Evolutionary conservation across 2,888 invertebrate species (phyloP), one percentile per base, ranked within the genome.

Genomic region (Pterostichus niger): DNA sequence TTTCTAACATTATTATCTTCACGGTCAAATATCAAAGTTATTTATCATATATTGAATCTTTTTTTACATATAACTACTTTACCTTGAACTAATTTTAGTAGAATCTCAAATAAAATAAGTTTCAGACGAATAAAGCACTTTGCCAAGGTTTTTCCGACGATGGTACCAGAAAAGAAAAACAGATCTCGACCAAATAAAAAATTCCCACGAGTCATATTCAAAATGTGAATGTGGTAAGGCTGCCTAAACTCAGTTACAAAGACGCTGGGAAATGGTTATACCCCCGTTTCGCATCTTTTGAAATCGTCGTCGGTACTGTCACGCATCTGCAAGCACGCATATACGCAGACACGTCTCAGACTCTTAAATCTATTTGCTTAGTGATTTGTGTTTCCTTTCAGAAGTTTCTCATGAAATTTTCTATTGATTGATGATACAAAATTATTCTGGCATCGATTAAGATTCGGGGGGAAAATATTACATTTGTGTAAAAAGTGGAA

Each of bases 251-350:
- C 59, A 13, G 54, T 33, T 33, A 11, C n/a, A 31, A 33, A 64
- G 31, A 31, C 49, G 33, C 6, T 31, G 31, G 11, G 11, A 59
- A 9, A 64, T 64, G 64, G 11, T 59, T 24, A 59, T 59, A 7
- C 31, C 35, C 31, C 31, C 59, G 59, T 59, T 11, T 13, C 6
- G 35, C 0, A 5, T 49, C 49, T 49, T 49, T 49, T 49, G 64
- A 64, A 40, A 64, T 33, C 31, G 35, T 64, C 64, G 35, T 35
- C n/a, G 64, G 59, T 64, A 64, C 35, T 64, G 35, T 64, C 64
- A 64, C 64, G 33, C 35, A 24, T 59, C 59, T 59, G 9, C 59
- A 24, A 24, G 3, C 24, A 24, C 3, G 24, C 24, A 24, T 24
- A 35, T 35, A 64, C 59, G 59, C 59, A 64, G 33, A 35, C 64